Evolutionary conservation across 2,113 vertebrate genomes (phyloP).

Genomic region (Emberiza fucata): DNA sequence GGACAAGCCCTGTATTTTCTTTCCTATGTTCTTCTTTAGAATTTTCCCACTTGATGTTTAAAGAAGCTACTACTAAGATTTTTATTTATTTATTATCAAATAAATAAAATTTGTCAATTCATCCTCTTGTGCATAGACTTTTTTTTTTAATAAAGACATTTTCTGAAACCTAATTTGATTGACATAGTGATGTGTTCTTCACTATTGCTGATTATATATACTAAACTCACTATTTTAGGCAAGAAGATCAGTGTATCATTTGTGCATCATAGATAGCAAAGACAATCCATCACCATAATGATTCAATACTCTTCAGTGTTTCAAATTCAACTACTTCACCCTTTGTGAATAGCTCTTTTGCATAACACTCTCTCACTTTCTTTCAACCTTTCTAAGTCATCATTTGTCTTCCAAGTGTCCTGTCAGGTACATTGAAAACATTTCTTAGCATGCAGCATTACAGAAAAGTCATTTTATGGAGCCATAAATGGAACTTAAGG

Average conservation of each 20-base stretch:
- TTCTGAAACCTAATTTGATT: conserved; percentile 20
- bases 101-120: not conserved
- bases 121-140: not conserved
- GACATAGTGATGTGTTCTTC: not conserved
- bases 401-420: conserved; percentile 49
- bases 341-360: conserved; percentile 34
- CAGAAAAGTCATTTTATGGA: not conserved
- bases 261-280: not conserved
- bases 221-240: conserved; percentile 14
- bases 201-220: conserved; percentile 5
- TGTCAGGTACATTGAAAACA: conserved; percentile 5
- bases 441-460: not conserved
- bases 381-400: conserved; percentile 38
- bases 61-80: not conserved
- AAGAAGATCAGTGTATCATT: conserved; percentile 39
- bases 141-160: not conserved
- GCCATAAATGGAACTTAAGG: not conserved
- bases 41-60: not conserved
- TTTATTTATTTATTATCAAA: not conserved
- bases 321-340: conserved; percentile 44
- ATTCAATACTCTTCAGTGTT: conserved; percentile 22
- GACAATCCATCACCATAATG: conserved; percentile 55
- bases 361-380: conserved; percentile 34
- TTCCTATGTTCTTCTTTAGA: not conserved
- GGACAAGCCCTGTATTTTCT: not conserved